A percentile compares a stretch with the other conserved stretches of the same genome.
phyloP scores from a whole-genome alignment of 1,140 invertebrate species.

The Samia ricini region DNA sequence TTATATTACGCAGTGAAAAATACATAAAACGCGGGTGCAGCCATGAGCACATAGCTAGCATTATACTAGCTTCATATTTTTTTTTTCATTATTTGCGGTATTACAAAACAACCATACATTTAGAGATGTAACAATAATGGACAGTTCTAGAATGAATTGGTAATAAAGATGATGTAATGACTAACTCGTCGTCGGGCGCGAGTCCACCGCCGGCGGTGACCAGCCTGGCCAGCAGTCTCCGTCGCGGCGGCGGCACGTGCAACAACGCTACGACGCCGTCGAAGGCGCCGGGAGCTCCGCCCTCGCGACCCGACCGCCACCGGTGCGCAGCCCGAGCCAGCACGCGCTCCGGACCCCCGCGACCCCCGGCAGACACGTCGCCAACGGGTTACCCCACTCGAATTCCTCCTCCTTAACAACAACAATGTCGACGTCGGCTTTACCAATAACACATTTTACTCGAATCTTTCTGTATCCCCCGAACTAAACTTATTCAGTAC shows the following conservation, averaged over 20 bases:
- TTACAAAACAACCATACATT: not conserved
- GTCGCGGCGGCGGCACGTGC: conserved; percentile 80
- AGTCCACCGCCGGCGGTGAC: conserved; percentile 85
- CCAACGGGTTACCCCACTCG: conserved; percentile 86
- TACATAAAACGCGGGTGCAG: too few relatives aligned
- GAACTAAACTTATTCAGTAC: too few relatives aligned
- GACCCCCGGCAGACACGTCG: conserved; percentile 69
- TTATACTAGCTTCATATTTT: too few relatives aligned
- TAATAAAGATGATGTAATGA: too few relatives aligned
- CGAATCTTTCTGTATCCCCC: too few relatives aligned
- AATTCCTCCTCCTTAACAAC: conserved; percentile 83
- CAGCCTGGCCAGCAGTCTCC: conserved; percentile 82
- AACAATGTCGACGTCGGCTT: not conserved
- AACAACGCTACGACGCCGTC: conserved; percentile 83
- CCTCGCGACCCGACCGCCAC: conserved; percentile 78
- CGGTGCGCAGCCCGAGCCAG: conserved; percentile 79
- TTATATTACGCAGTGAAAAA: too few relatives aligned
- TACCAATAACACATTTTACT: not conserved
- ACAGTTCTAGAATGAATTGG: too few relatives aligned
- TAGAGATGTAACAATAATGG: too few relatives aligned
- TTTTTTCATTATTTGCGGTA: too few relatives aligned
- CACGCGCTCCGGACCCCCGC: conserved; percentile 65
- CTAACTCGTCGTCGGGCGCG: conserved; percentile 77
- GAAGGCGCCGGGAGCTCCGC: conserved; percentile 80
- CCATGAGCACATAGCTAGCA: too few relatives aligned